These are phyloP conservation scores for Coracopsis vasa DNA, from an alignment of 2,113 vertebrate species.

Conservation along the genomic window DNA sequence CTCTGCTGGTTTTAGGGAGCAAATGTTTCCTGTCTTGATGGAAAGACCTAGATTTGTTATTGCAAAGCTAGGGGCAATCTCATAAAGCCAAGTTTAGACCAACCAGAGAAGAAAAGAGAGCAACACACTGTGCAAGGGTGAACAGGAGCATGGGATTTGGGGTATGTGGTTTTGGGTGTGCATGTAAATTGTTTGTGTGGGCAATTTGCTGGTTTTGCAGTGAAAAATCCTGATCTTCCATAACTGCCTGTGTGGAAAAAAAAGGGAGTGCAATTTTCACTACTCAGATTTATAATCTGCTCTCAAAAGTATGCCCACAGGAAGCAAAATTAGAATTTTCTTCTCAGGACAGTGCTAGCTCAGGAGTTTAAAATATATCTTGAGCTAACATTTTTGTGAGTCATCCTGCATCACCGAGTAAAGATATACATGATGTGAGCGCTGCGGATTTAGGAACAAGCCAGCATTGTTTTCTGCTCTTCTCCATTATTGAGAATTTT, in stretches of 20 bases:
- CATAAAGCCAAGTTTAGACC: background rate
- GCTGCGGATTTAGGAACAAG: background rate
- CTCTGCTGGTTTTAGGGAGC: background rate
- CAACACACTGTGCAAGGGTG: background rate
- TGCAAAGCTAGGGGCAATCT: background rate
- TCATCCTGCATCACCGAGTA: constrained; percentile 27
- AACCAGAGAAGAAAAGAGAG: background rate
- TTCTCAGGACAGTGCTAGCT: constrained; percentile 50
- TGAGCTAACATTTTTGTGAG: constrained; percentile 38
- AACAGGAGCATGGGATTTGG: constrained; percentile 8
- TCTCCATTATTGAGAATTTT: background rate
- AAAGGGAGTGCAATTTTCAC: constrained; percentile 12
- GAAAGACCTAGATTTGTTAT: background rate
- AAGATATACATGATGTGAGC: constrained; percentile 44
- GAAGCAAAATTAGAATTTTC: constrained; percentile 42
- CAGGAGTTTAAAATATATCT: constrained; percentile 52
- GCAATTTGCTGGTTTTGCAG: constrained; percentile 31
- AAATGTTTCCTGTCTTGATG: background rate
- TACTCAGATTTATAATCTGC: constrained; percentile 52
- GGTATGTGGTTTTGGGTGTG: constrained; percentile 47
- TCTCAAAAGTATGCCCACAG: constrained; percentile 45
- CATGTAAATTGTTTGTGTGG: constrained; percentile 50
- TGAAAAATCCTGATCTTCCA: constrained; percentile 28
- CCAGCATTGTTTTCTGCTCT: background rate
- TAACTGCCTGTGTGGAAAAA: constrained; percentile 26